Conservation (phyloP, 2,888 invertebrate genomes). For the Phymatocera aterrima region DNA sequence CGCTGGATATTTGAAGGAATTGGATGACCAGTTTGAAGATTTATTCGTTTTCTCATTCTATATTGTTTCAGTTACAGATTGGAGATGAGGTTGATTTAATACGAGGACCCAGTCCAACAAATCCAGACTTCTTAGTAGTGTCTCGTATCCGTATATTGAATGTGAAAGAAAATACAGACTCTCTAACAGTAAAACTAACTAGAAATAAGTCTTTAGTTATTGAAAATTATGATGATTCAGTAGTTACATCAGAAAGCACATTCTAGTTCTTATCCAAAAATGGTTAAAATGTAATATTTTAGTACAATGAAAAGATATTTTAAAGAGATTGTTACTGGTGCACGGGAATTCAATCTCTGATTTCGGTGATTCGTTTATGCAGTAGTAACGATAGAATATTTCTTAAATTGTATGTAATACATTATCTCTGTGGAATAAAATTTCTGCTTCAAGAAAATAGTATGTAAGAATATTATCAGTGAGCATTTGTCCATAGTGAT, state of each 20-base stretch:
- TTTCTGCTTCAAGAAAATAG: neutral
- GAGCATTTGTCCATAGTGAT: neutral
- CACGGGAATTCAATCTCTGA: neutral
- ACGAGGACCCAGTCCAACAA: conserved; percentile 81
- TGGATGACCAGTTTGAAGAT: neutral
- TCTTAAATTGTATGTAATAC: neutral
- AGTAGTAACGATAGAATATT: neutral
- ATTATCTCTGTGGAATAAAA: neutral
- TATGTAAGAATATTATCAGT: neutral
- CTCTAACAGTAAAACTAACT: conserved; percentile 77
- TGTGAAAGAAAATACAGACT: conserved; percentile 76
- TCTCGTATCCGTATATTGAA: conserved; percentile 82
- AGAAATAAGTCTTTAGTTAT: conserved; percentile 83
- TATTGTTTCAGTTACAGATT: conserved; percentile 76
- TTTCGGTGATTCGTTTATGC: neutral
- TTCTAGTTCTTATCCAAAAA: too few relatives aligned
- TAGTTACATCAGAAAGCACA: neutral
- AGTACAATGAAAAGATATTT: neutral
- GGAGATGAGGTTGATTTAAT: conserved; percentile 90
- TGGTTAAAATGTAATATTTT: neutral
- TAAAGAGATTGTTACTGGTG: neutral
- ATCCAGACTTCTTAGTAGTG: conserved; percentile 83
- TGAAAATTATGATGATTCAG: conserved; percentile 82
- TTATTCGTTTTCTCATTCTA: too few relatives aligned
- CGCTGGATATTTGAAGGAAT: neutral